A percentile compares a stretch with the other conserved stretches of the same genome.
phyloP scores from a whole-genome alignment of 2,113 vertebrate species.

The Aix galericulata region DNA sequence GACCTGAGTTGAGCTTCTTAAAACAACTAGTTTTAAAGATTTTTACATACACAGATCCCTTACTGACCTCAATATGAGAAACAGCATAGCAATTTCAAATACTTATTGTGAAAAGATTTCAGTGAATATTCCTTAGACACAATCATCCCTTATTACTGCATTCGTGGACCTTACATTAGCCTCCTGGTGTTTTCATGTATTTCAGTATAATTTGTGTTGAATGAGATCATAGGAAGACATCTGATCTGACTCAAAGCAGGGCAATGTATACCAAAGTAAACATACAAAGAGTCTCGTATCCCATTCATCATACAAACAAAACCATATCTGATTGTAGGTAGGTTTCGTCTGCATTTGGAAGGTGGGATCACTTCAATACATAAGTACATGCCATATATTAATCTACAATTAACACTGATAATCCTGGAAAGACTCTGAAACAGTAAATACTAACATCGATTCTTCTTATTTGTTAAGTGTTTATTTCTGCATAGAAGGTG shows the following conservation, averaged over 20 bases:
- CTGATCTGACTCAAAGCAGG: background rate
- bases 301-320: background rate
- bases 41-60: background rate
- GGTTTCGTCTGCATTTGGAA: background rate
- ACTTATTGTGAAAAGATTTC: background rate
- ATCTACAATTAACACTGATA: background rate
- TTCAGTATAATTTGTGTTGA: background rate
- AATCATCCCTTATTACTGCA: background rate
- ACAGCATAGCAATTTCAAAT: background rate
- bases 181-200: background rate
- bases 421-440: background rate
- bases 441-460: background rate
- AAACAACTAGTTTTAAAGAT: background rate
- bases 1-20: background rate
- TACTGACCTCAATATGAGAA: background rate
- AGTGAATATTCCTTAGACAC: background rate
- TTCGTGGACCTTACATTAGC: background rate
- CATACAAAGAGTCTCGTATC: background rate
- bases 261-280: background rate
- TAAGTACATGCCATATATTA: background rate
- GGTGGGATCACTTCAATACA: background rate
- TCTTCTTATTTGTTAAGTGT: background rate
- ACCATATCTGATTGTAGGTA: accelerated
- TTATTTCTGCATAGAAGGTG: background rate
- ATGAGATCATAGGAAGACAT: accelerated